Evolutionary conservation across 2,113 vertebrate genomes (phyloP), one percentile per base, ranked within the genome.

Genomic region (Megatriorchis doriae): DNA sequence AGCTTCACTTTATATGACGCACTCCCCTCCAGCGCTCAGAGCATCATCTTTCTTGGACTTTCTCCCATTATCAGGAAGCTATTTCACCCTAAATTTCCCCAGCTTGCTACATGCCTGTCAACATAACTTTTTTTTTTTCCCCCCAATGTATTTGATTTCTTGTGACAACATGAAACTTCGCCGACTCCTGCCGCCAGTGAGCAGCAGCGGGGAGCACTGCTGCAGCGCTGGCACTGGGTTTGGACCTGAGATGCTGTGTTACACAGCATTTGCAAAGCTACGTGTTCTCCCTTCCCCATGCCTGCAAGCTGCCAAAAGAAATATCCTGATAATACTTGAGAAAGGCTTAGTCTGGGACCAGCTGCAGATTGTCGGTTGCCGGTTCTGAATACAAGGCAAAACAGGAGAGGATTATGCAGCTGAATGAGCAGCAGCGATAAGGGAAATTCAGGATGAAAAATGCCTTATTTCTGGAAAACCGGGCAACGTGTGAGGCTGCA

Each of bases 391-490:
- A 88, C 20, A 74, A 96, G 80, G 40, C 73, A 93, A 93, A 95
- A 75, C 48, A 96, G 65, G 52, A 93, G 52, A 79, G 78, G 89
- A 95, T 93, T 95, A 94, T 56, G 65, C 40, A 75, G 91, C 56
- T 87, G 73, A 96, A 94, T 81, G 73, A 96, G 77, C 77, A 81
- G 26, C 26, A 81, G 43, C 13, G 81, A 89, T 95, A 93, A 95
- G 45, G 38, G 56, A 75, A 95, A 87, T 59, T 74, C 61, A 38
- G 73, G 86, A 73, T 82, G 70, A 91, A 86, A 78, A 78, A 53
- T 23, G 15, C 58, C 45, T 66, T 70, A 15, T 95, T 94, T 70
- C 48, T 94, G 70, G 73, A 94, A 89, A 94, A 85, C 16, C 4
- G 2, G 29, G 70, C 34, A 93, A 63, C 47, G 42, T 87, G 61